Conservation (phyloP, 2,797 vertebrate species). For the Podargus strigoides region DNA sequence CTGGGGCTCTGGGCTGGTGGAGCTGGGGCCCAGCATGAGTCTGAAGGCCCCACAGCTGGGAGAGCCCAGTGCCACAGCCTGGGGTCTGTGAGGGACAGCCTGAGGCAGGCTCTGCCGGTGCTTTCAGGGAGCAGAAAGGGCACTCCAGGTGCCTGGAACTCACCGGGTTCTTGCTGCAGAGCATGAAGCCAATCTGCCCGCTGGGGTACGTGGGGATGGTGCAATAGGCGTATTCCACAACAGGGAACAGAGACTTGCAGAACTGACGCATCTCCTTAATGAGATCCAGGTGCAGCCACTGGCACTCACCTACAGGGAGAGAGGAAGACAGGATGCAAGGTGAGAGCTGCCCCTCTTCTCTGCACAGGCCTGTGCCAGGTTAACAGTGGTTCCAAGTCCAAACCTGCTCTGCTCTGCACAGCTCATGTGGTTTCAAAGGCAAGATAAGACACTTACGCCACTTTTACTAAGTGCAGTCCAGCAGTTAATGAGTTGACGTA, state of each 20-base stretch:
- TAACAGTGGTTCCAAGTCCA: neutral
- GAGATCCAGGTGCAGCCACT: constrained; percentile 97
- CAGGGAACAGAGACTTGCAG: constrained; percentile 94
- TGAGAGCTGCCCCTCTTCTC: constrained; percentile 27
- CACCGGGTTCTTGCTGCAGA: constrained; percentile 95
- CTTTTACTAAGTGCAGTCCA: neutral
- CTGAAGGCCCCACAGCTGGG: neutral
- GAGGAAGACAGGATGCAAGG: neutral
- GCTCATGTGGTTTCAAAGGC: neutral
- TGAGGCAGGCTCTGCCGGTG: neutral
- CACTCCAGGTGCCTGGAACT: constrained; percentile 50
- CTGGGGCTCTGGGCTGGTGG: neutral
- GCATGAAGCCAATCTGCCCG: constrained; percentile 98
- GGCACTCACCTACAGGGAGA: constrained; percentile 86
- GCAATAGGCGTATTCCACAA: constrained; percentile 94
- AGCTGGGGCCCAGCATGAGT: too few relatives aligned
- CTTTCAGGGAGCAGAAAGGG: neutral
- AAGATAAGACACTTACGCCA: neutral
- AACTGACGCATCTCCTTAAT: constrained; percentile 97
- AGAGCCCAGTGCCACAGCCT: neutral
- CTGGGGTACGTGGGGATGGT: constrained; percentile 97
- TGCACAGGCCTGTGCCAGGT: neutral
- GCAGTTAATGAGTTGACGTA: neutral
- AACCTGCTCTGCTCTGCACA: neutral
- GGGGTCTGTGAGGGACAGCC: neutral